phyloP scores from a whole-genome alignment of 2,888 invertebrate species.

The Polymixis flavicincta region DNA sequence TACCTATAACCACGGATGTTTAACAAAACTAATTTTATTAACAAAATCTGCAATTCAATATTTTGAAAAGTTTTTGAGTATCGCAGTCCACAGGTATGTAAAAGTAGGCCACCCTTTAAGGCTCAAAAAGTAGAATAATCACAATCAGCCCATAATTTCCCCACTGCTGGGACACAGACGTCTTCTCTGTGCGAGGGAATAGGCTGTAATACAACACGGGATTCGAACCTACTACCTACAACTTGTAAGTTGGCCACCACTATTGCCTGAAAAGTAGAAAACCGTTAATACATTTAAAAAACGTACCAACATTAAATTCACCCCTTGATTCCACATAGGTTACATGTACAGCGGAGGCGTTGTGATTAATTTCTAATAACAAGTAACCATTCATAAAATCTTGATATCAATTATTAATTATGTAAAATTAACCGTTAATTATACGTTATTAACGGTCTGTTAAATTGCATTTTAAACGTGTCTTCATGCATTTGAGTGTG shows the following conservation, averaged over 20 bases:
- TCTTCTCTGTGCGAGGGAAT: too few relatives aligned
- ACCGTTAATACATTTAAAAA: not conserved
- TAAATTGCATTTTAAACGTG: conserved; percentile 42
- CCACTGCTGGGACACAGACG: too few relatives aligned
- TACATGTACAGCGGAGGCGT: not conserved
- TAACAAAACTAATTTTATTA: not conserved
- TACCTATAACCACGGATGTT: not conserved
- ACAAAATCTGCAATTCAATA: not conserved
- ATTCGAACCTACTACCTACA: too few relatives aligned
- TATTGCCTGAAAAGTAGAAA: too few relatives aligned
- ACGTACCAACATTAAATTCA: conserved; percentile 34
- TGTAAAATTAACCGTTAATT: not conserved
- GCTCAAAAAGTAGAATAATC: not conserved
- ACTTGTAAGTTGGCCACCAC: too few relatives aligned
- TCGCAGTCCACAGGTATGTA: too few relatives aligned
- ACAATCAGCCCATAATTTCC: too few relatives aligned
- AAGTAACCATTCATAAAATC: not conserved
- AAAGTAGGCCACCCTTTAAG: not conserved
- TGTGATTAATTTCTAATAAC: not conserved
- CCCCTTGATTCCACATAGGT: not conserved
- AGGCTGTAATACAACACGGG: too few relatives aligned
- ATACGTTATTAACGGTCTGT: conserved; percentile 28
- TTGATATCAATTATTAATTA: conserved; percentile 8
- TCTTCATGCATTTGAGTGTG: not conserved
- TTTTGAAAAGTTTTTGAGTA: not conserved